Percentiles rank a stretch among this genome's conserved stretches.
Conservation (phyloP, 2,797 vertebrate species). For the Eidolon dupreanum region DNA sequence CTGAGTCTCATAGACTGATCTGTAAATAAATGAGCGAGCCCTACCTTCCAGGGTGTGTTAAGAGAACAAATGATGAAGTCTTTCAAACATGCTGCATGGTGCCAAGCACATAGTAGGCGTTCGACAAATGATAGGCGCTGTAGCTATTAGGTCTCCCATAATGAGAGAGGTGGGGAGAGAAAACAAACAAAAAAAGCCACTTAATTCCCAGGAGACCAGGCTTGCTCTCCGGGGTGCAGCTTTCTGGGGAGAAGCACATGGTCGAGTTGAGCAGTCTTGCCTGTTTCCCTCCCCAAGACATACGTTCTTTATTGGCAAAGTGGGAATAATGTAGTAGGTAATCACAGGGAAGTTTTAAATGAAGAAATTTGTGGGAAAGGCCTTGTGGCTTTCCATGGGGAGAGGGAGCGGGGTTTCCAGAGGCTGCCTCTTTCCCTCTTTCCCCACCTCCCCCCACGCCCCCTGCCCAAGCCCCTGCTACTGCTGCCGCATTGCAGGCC, state of each 20-base stretch:
- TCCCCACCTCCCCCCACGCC: not conserved
- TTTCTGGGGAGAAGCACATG: not conserved
- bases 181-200: not conserved
- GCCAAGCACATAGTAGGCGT: not conserved
- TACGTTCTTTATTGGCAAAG: not conserved
- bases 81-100: not conserved
- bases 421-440: not conserved
- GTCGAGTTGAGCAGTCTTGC: not conserved
- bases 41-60: not conserved
- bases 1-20: not conserved
- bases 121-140: not conserved
- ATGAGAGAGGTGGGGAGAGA: not conserved
- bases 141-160: not conserved
- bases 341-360: not conserved
- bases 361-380: not conserved
- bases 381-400: not conserved
- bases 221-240: not conserved
- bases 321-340: fast-evolving
- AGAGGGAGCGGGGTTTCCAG: not conserved
- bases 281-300: not conserved
- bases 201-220: not conserved
- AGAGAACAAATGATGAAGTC: not conserved
- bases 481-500: not conserved
- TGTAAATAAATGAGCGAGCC: not conserved
- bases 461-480: not conserved